Evolutionary conservation across 2,888 invertebrate species (phyloP), one percentile per base, ranked within the genome.

Genomic region (Syrphus vitripennis): DNA sequence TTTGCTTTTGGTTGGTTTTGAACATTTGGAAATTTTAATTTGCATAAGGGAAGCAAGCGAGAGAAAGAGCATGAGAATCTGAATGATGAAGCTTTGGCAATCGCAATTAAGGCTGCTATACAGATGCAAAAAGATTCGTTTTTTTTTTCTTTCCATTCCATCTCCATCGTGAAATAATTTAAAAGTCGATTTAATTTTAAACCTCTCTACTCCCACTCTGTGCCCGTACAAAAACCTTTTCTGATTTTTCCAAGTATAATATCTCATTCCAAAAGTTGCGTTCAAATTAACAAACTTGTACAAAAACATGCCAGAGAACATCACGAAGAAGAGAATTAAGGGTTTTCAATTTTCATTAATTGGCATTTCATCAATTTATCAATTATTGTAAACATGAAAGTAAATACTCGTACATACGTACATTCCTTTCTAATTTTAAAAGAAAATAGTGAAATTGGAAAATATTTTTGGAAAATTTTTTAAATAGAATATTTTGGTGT

Each of bases 41-140:
- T 82, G 69, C 86, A 78, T 82, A 78, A 24, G 16, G 50, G 61
- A n/a, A n/a, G 50, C n/a, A 59, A 31, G 45, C 3, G 7, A 29
- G 4, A 19, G 19, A 45, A 31, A 57, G 42, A 21, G 70, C n/a
- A n/a, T 14, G 50, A 34, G 21, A 26, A n/a, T 34, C 26, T 21
- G 31, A 53, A 55, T 70, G 69, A 14, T 57, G 42, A 24, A 63
- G 63, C 67, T 59, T 34, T 48, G 67, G 48, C 61, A 86, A 77
- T 86, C 69, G 77, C 81, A 86, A 86, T 86, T 86, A 86, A 81
- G 81, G 63, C 21, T 21, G 42, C 61, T 72, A 59, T 81, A 55
- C 16, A 50, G 40, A 61, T 86, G 76, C 81, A 72, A 77, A 77
- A 61, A 69, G 76, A 61, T 72, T 63, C 61, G 63, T 34, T 71